phyloP scores from a whole-genome alignment of 2,113 vertebrate species.

The Paramormyrops kingsleyae region DNA sequence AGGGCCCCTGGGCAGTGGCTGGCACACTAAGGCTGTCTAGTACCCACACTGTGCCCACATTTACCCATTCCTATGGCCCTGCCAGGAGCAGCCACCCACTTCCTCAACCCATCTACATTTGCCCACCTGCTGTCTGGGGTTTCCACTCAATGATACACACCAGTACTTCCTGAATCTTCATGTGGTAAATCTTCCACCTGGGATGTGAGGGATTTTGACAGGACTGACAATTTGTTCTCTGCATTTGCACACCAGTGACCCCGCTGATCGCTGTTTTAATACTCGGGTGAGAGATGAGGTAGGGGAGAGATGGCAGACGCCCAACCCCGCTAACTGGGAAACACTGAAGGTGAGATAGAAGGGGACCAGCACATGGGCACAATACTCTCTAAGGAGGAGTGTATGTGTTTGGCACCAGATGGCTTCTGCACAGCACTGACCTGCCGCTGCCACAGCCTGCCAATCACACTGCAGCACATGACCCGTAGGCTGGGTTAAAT shows the following conservation, averaged over 20 bases:
- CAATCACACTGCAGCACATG: background rate
- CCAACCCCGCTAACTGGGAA: background rate
- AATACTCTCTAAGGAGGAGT: background rate
- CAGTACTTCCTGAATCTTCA: background rate
- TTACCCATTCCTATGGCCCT: background rate
- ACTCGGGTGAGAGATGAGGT: background rate
- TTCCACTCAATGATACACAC: background rate
- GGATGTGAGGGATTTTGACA: background rate
- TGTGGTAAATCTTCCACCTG: background rate
- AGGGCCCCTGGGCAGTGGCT: background rate
- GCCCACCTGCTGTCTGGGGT: background rate
- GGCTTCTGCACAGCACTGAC: background rate
- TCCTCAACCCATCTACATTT: background rate
- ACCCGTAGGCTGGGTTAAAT: background rate
- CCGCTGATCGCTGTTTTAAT: conserved; percentile 2
- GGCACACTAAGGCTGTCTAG: background rate
- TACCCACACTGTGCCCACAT: background rate
- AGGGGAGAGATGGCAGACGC: background rate
- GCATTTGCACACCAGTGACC: conserved; percentile 1
- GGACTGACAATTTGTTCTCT: background rate
- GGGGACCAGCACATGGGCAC: background rate
- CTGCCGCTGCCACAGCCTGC: background rate
- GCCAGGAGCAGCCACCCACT: background rate
- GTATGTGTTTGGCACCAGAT: background rate
- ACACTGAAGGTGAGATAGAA: background rate